Base-by-base conservation (phyloP, 1,140 invertebrate genomes). In the Eriocheir sinensis region DNA sequence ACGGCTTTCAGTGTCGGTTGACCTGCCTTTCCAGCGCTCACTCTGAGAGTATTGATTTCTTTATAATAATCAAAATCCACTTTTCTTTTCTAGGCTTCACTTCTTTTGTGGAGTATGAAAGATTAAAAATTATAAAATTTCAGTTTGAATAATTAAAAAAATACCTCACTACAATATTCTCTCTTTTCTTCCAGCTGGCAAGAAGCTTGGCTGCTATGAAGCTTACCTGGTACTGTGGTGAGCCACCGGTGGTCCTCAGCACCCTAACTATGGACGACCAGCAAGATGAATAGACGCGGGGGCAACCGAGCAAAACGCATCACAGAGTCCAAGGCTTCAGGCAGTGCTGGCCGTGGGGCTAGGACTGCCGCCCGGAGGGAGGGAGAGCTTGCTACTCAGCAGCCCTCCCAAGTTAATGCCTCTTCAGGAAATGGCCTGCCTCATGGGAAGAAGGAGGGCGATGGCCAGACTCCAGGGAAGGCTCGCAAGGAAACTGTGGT, bases 251-350 rank as follows among this genome's bases (percentile, higher is more conserved):
- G 93, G 93, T 91, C 89, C 89, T 91, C 72, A 85, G 89, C 93
- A 72, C 91, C 89, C 21, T 92, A 94, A 94, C 88, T 94, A 94
- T 94, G 93, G 93, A 90, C 88, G 93, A 94, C 89, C 81, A 83
- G 60, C 93, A 94, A 40, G 89, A 94, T 94, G 93, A 94, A 94
- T 94, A 94, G 93, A 83, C 93, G 93, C 36, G 93, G 93, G 48
- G 93, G 89, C 93, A 94, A 94, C 83, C 89, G 93, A 94, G 93
- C 93, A 48, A 94, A 94, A 86, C 93, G 93, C 89, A 94, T 44
- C 38, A 53, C 93, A 94, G 93, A 94, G 40, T 91, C 89, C 89
- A 94, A 94, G 72, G 89, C 89, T 91, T 91, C 93, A 36, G 81
- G 93, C 48, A 94, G 48, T 81, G 32, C 40, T 94, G 80, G 89